Evolutionary conservation across 2,888 invertebrate species (phyloP).

Genomic region (Limenitis camilla): DNA sequence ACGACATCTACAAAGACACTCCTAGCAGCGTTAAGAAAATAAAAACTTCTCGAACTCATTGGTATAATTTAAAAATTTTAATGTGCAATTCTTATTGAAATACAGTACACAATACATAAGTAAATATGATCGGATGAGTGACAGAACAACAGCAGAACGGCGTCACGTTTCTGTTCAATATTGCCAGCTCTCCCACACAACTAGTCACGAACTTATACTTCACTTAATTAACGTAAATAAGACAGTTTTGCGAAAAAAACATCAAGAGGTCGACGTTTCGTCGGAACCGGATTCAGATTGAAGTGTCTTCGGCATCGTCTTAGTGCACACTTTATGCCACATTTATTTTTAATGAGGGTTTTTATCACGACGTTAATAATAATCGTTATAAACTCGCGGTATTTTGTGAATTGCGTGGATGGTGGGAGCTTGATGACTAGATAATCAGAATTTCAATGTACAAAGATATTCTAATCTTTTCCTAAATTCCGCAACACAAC

Average conservation of each 20-base stretch:
- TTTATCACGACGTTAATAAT: constrained; percentile 26
- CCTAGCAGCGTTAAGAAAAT: no score
- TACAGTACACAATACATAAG: constrained; percentile 8
- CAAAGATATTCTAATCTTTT: not conserved
- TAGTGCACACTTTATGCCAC: constrained; percentile 56
- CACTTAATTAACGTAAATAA: constrained; percentile 74
- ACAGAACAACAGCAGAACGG: constrained; percentile 36
- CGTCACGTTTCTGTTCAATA: constrained; percentile 43
- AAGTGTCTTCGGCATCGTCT: constrained; percentile 38
- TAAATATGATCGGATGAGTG: constrained; percentile 27
- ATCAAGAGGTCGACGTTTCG: constrained; percentile 51
- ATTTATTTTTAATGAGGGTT: constrained; percentile 57
- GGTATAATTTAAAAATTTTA: no score
- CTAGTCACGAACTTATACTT: constrained; percentile 74
- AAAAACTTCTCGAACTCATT: no score
- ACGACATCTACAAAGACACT: no score
- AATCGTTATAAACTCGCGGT: constrained; percentile 22
- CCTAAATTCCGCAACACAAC: not conserved
- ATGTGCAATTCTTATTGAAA: no score
- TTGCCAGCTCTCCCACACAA: constrained; percentile 48
- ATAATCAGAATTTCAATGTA: not conserved
- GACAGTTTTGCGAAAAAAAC: constrained; percentile 67
- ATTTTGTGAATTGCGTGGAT: constrained; percentile 15
- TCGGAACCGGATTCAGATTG: constrained; percentile 56
- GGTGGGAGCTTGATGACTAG: constrained; percentile 13